Evolutionary conservation across 2,797 vertebrate genomes (phyloP).

Genomic region (Otus scops): DNA sequence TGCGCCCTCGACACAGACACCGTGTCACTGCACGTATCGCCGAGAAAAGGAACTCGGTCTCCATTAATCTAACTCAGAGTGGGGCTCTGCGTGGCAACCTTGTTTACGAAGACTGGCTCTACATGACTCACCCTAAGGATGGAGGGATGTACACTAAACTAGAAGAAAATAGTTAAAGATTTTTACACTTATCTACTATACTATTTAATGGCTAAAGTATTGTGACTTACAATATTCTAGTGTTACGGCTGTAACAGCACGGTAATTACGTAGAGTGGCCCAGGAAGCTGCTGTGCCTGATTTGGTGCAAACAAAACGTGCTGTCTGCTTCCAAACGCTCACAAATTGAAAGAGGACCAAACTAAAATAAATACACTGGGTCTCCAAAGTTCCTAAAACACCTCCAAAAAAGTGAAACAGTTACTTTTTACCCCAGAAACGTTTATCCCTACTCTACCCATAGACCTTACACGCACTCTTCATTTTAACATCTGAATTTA

Average conservation of each 20-base stretch:
- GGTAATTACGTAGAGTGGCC: accelerated
- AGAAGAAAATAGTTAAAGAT: neutral
- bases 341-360: neutral
- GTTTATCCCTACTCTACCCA: neutral
- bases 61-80: accelerated
- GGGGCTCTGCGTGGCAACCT: neutral
- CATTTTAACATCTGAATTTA: neutral
- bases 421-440: neutral
- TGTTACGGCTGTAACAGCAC: neutral
- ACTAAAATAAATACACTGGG: neutral
- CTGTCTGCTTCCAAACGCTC: neutral
- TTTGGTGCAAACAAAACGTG: accelerated
- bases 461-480: accelerated
- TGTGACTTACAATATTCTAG: too few relatives aligned
- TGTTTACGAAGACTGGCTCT: neutral
- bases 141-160: neutral
- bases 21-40: accelerated
- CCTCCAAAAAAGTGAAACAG: neutral
- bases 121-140: neutral
- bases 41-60: accelerated
- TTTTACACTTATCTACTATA: neutral
- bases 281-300: neutral
- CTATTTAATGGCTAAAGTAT: neutral
- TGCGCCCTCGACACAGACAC: accelerated
- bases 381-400: neutral